Conservation (phyloP, 1,140 invertebrate species). For the Parapsyche elsis region DNA sequence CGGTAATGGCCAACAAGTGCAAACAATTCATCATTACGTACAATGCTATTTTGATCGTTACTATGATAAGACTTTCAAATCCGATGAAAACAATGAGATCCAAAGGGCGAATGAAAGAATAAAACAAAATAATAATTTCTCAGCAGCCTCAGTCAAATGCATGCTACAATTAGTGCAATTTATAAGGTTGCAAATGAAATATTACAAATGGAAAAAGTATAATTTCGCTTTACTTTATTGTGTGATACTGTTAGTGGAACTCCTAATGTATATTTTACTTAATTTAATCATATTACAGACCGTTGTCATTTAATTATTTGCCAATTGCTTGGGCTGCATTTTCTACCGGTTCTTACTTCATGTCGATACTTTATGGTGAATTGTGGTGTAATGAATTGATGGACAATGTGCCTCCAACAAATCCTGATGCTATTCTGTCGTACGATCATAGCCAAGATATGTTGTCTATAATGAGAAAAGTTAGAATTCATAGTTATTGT, state of each 20-base stretch:
- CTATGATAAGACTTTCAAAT: constrained; percentile 42
- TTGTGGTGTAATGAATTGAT: constrained; percentile 59
- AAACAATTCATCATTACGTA: constrained; percentile 58
- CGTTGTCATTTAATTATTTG: constrained; percentile 58
- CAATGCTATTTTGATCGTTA: constrained; percentile 59
- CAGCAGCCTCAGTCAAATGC: constrained; percentile 45
- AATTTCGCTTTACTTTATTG: neutral
- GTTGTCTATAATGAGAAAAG: constrained; percentile 62
- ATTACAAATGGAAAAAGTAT: constrained; percentile 21
- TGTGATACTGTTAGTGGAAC: no score
- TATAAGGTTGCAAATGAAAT: constrained; percentile 44
- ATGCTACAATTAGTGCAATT: constrained; percentile 52
- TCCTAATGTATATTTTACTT: no score
- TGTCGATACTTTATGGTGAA: constrained; percentile 64
- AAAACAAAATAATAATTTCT: constrained; percentile 5
- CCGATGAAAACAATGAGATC: neutral
- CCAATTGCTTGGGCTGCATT: constrained; percentile 62
- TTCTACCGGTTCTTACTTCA: constrained; percentile 59
- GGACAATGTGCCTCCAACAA: constrained; percentile 58
- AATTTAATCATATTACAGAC: neutral
- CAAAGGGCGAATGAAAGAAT: neutral
- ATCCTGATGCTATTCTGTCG: constrained; percentile 58
- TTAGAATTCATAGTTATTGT: constrained; percentile 45
- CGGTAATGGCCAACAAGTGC: constrained; percentile 57
- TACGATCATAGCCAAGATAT: constrained; percentile 59